Evolutionary conservation across 2,797 vertebrate species (phyloP).

Genomic region (Cryptoprocta ferox): DNA sequence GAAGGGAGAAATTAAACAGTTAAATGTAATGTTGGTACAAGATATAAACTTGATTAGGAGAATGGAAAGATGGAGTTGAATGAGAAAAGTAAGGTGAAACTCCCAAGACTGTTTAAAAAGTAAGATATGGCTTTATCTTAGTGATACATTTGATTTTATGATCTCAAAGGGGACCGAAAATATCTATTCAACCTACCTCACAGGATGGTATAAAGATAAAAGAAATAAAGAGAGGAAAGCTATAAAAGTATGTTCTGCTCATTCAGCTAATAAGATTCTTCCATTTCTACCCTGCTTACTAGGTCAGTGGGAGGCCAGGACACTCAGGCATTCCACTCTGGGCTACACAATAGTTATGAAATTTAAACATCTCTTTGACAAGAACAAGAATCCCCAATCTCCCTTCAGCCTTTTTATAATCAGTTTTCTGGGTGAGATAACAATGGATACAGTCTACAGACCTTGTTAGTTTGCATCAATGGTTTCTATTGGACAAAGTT

Average conservation of each 20-base stretch:
- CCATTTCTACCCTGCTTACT: conserved; percentile 45
- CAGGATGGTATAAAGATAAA: conserved; percentile 29
- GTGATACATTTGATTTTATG: conserved; percentile 32
- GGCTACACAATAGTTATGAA: neutral
- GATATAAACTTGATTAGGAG: neutral
- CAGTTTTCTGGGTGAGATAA: neutral
- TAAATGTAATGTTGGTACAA: neutral
- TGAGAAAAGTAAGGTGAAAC: neutral
- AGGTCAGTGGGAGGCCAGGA: conserved; percentile 37
- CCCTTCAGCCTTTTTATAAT: neutral
- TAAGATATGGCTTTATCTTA: conserved; percentile 17
- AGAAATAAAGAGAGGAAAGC: conserved; percentile 38
- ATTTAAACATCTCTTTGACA: neutral
- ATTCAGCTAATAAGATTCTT: conserved; percentile 36
- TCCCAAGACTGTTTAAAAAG: conserved; percentile 12
- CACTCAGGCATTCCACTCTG: neutral
- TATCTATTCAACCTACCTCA: neutral
- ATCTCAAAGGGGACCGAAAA: conserved; percentile 39
- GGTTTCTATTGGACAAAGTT: neutral
- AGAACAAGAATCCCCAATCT: neutral
- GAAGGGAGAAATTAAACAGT: neutral
- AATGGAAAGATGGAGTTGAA: neutral
- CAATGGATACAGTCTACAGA: neutral
- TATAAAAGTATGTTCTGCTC: neutral
- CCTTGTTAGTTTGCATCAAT: neutral